These are phyloP conservation scores for Neoaliturus tenellus DNA, from an alignment of 2,888 invertebrate species.

Conservation along the genomic window DNA sequence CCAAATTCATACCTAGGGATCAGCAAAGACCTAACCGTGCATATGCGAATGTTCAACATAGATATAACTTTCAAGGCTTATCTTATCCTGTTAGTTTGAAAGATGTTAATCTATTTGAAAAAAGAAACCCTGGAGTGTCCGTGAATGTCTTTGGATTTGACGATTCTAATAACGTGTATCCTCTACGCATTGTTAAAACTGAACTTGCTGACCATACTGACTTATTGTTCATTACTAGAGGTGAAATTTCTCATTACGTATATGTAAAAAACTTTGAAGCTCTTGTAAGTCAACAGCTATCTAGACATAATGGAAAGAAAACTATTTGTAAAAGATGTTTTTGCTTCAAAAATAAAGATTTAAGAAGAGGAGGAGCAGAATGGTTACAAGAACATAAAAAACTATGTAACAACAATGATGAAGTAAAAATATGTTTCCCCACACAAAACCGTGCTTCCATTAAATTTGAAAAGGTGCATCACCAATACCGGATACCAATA, in stretches of 20 bases:
- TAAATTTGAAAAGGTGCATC: not conserved
- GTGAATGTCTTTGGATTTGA: constrained; percentile 2
- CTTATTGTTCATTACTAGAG: not conserved
- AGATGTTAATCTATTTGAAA: not conserved
- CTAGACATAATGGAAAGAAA: not conserved
- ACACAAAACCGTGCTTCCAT: not conserved
- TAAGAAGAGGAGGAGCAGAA: not conserved
- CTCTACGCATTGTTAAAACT: not conserved
- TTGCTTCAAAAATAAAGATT: not conserved
- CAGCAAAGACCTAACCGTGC: not conserved
- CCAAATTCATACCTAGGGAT: not conserved
- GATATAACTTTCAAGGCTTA: not conserved
- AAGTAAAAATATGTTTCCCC: not conserved
- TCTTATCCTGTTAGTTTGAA: not conserved
- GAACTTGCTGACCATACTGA: not conserved
- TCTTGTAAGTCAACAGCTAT: not conserved
- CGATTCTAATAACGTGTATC: not conserved
- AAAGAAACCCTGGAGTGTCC: not conserved
- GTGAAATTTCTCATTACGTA: not conserved
- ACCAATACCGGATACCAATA: constrained; percentile 8
- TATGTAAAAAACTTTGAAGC: constrained; percentile 9
- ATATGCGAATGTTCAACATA: not conserved
- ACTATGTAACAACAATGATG: not conserved
- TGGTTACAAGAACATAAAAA: not conserved
- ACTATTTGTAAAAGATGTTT: constrained; percentile 23